Base-by-base conservation (phyloP, 1,140 invertebrate species). In the Zaprionus davidi region DNA sequence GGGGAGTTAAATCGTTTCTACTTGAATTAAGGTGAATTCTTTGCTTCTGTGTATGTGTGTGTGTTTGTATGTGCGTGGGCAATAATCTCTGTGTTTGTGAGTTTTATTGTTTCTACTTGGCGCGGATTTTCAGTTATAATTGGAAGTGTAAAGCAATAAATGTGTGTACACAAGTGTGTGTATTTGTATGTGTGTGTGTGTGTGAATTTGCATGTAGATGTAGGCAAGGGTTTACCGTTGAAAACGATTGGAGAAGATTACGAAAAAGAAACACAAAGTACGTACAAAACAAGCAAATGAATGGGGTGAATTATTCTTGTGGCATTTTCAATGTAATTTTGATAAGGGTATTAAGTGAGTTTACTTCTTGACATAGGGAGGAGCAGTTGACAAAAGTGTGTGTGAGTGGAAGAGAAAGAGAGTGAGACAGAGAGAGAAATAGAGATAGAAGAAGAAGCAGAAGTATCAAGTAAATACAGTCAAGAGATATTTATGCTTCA, bases 101-200 rank as follows among this genome's bases (percentile, higher is more conserved):
- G 65, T 83, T 83, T 83, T 83, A 86, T 87, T 86, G 83, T 86
- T 86, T 78, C 71, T 66, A 82, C 76, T 87, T 87, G 82, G 63
- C 83, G 72, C 76, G 83, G 83, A 87, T 84, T 83, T 81, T 68
- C 70, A 76, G 84, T 84, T 87, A 84, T 87, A 87, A 87, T 88
- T 87, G 83, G 83, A 83, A 86, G 83, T 87, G 81, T 87, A 87
- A 88, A 81, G 83, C 81, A 86, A 88, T 86, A 86, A 86, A 88
- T 78, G 80, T 67, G 63, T 20, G 49, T 56, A 53, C 11, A 58
- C 22, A 70, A 28, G 38, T 28, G 1, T 44, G 4, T 24, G 2
- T 28, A 2, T 24, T 6, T 60, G 1, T 26, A 13, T 44, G 7
- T 44, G 2, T n/a, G 7, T 46, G 1, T 24, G 11, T 62, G n/a